Conservation (phyloP, 2,888 invertebrate species). For the Hoplodrina ambigua region DNA sequence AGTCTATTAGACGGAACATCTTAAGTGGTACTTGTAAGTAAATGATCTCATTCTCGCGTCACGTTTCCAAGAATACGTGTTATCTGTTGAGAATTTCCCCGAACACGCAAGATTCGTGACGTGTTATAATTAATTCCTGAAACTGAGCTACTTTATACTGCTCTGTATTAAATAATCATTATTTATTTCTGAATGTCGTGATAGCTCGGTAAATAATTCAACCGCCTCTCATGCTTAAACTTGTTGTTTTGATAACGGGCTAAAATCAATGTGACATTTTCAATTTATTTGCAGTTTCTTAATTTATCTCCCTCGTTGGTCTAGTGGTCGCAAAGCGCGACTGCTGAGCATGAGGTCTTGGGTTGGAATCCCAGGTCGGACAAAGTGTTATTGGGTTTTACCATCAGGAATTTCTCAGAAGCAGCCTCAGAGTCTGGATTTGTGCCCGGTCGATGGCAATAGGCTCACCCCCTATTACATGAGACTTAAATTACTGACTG, state of each 20-base stretch:
- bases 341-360: too few species aligned
- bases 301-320: too few species aligned
- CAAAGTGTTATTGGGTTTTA: too few species aligned
- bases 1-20: constrained; percentile 26
- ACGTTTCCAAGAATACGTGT: constrained; percentile 50
- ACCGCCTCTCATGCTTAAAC: not conserved
- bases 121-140: constrained; percentile 45
- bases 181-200: not conserved
- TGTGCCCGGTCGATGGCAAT: too few species aligned
- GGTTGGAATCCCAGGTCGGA: too few species aligned
- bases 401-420: too few species aligned
- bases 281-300: too few species aligned
- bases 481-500: too few species aligned
- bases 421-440: too few species aligned
- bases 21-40: constrained; percentile 52
- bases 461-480: too few species aligned
- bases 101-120: constrained; percentile 45
- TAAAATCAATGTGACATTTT: too few species aligned
- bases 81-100: constrained; percentile 43
- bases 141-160: not conserved
- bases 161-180: constrained; percentile 1
- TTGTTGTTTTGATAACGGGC: not conserved
- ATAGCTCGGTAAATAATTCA: not conserved
- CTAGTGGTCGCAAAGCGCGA: too few species aligned
- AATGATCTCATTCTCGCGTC: constrained; percentile 50